Base-by-base conservation (phyloP, 2,113 vertebrate species). In the Sinocyclocheilus grahami region DNA sequence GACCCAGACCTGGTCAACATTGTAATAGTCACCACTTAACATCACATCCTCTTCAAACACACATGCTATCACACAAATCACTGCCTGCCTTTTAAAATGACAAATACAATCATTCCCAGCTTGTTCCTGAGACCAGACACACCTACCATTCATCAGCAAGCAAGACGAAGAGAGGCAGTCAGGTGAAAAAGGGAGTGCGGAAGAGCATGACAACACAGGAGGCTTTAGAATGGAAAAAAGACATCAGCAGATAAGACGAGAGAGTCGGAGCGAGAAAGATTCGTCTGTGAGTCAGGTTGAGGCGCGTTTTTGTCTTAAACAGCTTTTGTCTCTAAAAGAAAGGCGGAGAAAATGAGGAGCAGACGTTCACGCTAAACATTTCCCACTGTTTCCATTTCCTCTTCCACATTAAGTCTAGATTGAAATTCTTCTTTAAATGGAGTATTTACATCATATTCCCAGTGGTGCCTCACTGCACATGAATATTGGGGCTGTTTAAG, bases 121-220 rank as follows among this genome's bases (percentile, higher is more conserved):
- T 89, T 90, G 89, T 90, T 92, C 85, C 90, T 89, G 90, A 88
- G 87, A 39, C 76, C 78, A 90, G 90, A 91, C 91, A 91, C 91
- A 89, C 88, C 83, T 85, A 86, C 89, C 92, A 93, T 94, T 93
- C 92, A 93, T 95, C 93, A 93, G 89, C 67, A 42, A 76, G n/a
- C 69, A 30, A 67, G 53, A 77, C 74, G 3, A 33, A 65, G 46
- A 6, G 77, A 84, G 51, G 62, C 75, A 77, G 75, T 46, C 75
- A 77, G 75, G 76, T 78, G 76, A 78, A 55, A 78, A 53, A 22
- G 24, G 16, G 76, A 30, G 51, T 55, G 51, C 51, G 16, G 51
- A 30, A 53, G 4, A 78, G 76, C 76, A 78, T 78, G 76, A 78
- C 72, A 55, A 55, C 76, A 89, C 60, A 83, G 46, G 58, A 80